phyloP scores from a whole-genome alignment of 2,797 vertebrate genomes.

The Pipistrellus kuhlii region DNA sequence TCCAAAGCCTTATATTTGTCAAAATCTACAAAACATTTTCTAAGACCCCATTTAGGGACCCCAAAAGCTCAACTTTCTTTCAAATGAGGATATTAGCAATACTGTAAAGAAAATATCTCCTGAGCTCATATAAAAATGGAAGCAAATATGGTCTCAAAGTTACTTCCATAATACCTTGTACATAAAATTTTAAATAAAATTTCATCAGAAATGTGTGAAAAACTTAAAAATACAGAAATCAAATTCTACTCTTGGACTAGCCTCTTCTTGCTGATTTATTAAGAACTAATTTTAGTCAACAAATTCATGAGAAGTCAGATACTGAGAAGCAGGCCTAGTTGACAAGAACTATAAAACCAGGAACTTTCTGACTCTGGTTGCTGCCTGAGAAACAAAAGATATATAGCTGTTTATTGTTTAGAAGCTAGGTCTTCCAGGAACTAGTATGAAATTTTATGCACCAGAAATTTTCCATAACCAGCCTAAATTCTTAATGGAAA shows the following conservation, averaged over 20 bases:
- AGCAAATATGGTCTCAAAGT: constrained; percentile 5
- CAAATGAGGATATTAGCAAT: constrained; percentile 12
- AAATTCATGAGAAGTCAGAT: constrained; percentile 14
- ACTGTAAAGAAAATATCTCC: constrained; percentile 45
- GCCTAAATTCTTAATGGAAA: not conserved
- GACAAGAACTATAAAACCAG: constrained; percentile 27
- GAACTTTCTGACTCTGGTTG: constrained; percentile 22
- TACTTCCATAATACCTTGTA: not conserved
- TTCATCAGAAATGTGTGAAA: not conserved
- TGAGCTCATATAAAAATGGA: not conserved
- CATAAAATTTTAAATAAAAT: constrained; percentile 15
- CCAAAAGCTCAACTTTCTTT: constrained; percentile 10
- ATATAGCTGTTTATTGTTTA: not conserved
- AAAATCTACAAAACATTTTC: constrained; percentile 13
- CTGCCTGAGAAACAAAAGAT: constrained; percentile 9
- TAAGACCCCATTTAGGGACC: not conserved
- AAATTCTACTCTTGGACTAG: not conserved
- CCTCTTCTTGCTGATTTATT: not conserved
- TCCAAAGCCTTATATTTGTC: not conserved
- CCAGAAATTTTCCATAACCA: not conserved
- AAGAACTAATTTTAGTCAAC: constrained; percentile 23
- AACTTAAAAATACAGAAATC: constrained; percentile 29
- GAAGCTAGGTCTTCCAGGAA: constrained; percentile 5
- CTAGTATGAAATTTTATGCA: constrained; percentile 3
- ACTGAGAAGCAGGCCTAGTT: not conserved